A percentile compares a stretch with the other conserved stretches of the same genome.
Conservation (phyloP, 2,113 vertebrate genomes). For the Columba janthina region DNA sequence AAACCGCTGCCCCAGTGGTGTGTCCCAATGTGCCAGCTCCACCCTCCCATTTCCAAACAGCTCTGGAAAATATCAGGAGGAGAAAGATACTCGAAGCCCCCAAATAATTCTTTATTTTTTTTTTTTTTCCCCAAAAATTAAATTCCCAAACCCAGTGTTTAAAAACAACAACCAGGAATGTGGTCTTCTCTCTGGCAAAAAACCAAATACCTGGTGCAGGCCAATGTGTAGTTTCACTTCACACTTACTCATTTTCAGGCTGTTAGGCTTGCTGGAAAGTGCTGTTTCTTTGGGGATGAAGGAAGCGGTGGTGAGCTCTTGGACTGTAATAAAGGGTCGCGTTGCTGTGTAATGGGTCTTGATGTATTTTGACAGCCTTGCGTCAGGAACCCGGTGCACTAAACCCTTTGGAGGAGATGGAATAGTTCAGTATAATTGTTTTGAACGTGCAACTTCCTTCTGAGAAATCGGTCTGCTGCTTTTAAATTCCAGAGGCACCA, state of each 20-base stretch:
- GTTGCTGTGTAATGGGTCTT: not conserved
- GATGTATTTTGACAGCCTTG: not conserved
- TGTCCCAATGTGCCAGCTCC: not conserved
- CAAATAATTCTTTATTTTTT: not conserved
- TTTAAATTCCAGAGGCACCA: constrained; percentile 37
- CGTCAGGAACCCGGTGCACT: not conserved
- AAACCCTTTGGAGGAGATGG: not conserved
- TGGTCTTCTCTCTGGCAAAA: constrained; percentile 49
- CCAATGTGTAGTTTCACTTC: constrained; percentile 18
- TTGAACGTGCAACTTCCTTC: not conserved
- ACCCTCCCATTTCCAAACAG: not conserved
- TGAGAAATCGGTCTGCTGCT: constrained; percentile 22
- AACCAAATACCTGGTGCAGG: not conserved
- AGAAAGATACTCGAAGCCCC: not conserved
- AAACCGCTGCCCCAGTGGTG: not conserved
- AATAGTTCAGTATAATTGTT: constrained; percentile 19
- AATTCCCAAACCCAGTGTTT: constrained; percentile 60
- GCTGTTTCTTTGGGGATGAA: accelerated
- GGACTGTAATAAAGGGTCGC: not conserved
- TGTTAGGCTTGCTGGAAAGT: not conserved
- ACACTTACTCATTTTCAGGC: constrained; percentile 54
- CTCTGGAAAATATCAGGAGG: constrained; percentile 6
- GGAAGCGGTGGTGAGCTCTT: not conserved
- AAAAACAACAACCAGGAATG: constrained; percentile 53
- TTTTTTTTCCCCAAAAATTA: not conserved